phyloP scores from a whole-genome alignment of 1,140 invertebrate genomes.

The Drosophila simulans region DNA sequence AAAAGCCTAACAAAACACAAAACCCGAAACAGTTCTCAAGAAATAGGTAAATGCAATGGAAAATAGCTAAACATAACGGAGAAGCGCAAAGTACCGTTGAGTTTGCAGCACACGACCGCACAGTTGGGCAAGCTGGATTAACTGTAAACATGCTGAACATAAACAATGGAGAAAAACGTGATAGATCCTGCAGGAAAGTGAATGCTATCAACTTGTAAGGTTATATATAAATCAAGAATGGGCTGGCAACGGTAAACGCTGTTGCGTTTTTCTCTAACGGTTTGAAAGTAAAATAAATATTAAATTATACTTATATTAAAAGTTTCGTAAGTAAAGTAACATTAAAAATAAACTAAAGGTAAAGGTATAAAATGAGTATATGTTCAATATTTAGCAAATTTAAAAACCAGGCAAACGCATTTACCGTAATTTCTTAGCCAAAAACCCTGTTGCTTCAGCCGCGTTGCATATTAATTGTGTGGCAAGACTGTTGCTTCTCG shows the following conservation, averaged over 20 bases:
- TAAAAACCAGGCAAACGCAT: not conserved
- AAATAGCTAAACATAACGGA: not conserved
- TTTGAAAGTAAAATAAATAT: not conserved
- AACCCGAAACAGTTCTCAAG: not conserved
- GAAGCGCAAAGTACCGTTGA: not conserved
- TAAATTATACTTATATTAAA: no score
- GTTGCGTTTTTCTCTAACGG: no score
- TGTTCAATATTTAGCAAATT: not conserved
- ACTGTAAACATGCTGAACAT: no score
- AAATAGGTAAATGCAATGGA: constrained; percentile 1
- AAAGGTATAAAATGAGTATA: not conserved
- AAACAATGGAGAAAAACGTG: no score
- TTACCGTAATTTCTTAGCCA: not conserved
- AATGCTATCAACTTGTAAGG: no score
- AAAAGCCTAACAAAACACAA: not conserved
- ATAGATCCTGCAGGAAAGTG: no score
- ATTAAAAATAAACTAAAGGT: not conserved
- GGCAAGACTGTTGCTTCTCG: constrained; percentile 9
- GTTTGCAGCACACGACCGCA: constrained; percentile 2
- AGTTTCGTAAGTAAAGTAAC: not conserved
- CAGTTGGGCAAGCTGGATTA: not conserved
- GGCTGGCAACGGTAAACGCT: no score
- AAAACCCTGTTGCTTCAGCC: constrained; percentile 32
- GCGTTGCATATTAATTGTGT: not conserved
- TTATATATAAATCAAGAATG: no score